phyloP scores from a whole-genome alignment of 1,140 invertebrate species.

The Hycleus phaleratus region DNA sequence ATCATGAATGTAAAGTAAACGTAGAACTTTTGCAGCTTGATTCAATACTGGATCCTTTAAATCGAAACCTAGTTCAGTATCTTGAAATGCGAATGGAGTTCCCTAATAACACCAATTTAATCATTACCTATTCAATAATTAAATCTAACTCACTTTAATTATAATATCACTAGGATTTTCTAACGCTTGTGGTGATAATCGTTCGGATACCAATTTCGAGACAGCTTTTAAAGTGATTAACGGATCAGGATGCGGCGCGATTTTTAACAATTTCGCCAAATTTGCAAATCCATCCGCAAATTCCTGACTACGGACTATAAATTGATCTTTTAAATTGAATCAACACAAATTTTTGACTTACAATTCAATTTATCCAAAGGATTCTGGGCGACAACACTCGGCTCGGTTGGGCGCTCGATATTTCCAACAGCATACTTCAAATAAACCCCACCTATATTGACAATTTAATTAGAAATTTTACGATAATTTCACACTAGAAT shows the following conservation, averaged over 20 bases:
- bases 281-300: conserved; percentile 73
- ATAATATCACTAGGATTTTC: conserved; percentile 49
- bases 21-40: conserved; percentile 73
- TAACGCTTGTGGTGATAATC: conserved; percentile 57
- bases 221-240: conserved; percentile 68
- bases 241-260: conserved; percentile 75
- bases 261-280: conserved; percentile 70
- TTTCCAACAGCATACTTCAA: conserved; percentile 57
- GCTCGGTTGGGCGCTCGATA: conserved; percentile 48
- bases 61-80: conserved; percentile 61
- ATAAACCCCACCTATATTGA: conserved; percentile 60
- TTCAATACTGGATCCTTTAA: conserved; percentile 62
- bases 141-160: conserved; percentile 27
- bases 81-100: conserved; percentile 59
- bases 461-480: conserved; percentile 1
- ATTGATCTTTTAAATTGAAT: conserved; percentile 1
- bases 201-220: conserved; percentile 56
- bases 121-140: neutral
- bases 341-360: conserved; percentile 45
- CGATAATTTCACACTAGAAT: conserved; percentile 14
- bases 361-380: conserved; percentile 78
- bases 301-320: conserved; percentile 72
- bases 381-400: conserved; percentile 67
- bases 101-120: conserved; percentile 43
- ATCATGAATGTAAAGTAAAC: conserved; percentile 86